These are phyloP conservation scores for Probaryconus sp. DNA, from an alignment of 1,140 invertebrate species.

Conservation along the genomic window DNA sequence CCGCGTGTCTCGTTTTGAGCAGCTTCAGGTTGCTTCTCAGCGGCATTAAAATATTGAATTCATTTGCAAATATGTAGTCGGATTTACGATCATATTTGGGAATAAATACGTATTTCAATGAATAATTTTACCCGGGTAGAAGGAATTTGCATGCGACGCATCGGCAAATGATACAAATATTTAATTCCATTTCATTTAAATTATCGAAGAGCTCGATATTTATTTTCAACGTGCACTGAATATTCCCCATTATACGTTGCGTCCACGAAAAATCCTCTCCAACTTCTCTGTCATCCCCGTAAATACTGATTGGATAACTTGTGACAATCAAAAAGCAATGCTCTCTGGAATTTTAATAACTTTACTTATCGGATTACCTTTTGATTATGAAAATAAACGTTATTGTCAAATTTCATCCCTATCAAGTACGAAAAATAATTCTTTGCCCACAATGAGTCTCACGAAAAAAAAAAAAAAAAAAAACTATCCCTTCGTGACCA, in stretches of 20 bases:
- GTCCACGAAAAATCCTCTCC: background rate
- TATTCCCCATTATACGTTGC: slow-evolving; percentile 9
- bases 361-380: no score
- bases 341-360: slow-evolving; percentile 16
- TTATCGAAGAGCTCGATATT: background rate
- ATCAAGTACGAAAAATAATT: no score
- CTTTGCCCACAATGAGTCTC: no score
- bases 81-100: slow-evolving; percentile 28
- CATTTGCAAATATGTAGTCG: slow-evolving; percentile 23
- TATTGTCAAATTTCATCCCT: no score
- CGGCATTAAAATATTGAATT: slow-evolving; percentile 37
- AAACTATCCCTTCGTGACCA: no score
- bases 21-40: background rate
- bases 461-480: no score
- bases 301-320: slow-evolving; percentile 6
- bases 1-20: no score
- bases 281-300: background rate
- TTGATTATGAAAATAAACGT: no score
- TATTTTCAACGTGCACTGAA: background rate
- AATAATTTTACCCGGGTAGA: slow-evolving; percentile 30
- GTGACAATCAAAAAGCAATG: no score
- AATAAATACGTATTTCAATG: slow-evolving; percentile 43
- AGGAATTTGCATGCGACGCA: slow-evolving; percentile 20
- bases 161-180: slow-evolving; percentile 25
- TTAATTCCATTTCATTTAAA: slow-evolving; percentile 31